A percentile compares a stretch with the other conserved stretches of the same genome.
These are phyloP conservation scores for Dolichopus griseipennis DNA, from an alignment of 2,888 invertebrate genomes.

Conservation along the genomic window DNA sequence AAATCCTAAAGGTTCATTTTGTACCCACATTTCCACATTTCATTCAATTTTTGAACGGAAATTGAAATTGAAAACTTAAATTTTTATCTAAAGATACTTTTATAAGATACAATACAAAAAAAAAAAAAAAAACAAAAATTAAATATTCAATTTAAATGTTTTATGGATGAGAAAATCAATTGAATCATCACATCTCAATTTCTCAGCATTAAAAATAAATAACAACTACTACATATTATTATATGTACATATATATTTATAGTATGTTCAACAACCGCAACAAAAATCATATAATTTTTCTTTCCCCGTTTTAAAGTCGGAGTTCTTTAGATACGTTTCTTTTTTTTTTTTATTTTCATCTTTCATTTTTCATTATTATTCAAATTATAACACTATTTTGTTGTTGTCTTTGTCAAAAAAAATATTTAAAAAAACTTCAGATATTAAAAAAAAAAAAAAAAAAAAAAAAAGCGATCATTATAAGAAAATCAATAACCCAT, in stretches of 20 bases:
- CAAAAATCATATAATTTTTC: neutral
- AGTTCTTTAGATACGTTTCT: neutral
- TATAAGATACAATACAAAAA: neutral
- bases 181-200: constrained; percentile 6
- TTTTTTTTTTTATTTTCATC: neutral
- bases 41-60: neutral
- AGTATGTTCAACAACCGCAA: neutral
- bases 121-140: neutral
- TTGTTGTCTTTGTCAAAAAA: neutral
- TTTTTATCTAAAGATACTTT: neutral
- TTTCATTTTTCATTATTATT: neutral
- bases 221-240: no score
- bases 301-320: neutral
- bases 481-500: neutral
- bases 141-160: neutral
- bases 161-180: constrained; percentile 3
- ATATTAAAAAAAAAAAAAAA: neutral
- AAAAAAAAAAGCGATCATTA: neutral
- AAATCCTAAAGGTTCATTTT: neutral
- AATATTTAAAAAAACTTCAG: no score
- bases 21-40: constrained; percentile 6
- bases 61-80: constrained; percentile 1
- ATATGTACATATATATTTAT: no score
- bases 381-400: neutral
- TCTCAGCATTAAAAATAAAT: neutral